Evolutionary conservation across 2,888 invertebrate genomes (phyloP).

Genomic region (Chromoteleia sp.): DNA sequence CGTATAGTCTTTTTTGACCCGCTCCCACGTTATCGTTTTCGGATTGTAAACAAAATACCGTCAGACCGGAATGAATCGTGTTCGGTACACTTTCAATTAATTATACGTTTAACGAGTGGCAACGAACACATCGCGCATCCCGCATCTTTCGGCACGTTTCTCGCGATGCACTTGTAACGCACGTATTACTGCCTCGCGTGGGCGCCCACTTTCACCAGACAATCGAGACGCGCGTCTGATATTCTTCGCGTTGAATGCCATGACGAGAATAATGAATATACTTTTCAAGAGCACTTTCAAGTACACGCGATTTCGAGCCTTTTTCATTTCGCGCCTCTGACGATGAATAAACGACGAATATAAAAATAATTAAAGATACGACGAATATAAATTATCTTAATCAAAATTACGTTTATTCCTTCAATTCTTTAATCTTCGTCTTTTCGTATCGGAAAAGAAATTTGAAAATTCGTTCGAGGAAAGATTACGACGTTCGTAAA

Average conservation of each 20-base stretch:
- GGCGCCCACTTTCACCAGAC: constrained; percentile 76
- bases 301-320: constrained; percentile 53
- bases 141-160: constrained; percentile 57
- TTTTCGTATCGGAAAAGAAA: no score
- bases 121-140: constrained; percentile 22
- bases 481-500: no score
- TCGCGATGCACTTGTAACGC: constrained; percentile 71
- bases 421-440: no score
- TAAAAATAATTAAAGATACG: no score
- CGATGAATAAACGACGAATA: constrained; percentile 21
- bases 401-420: no score
- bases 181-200: constrained; percentile 67
- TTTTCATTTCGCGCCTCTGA: not conserved
- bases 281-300: constrained; percentile 69
- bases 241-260: constrained; percentile 63
- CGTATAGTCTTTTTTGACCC: not conserved
- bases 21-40: constrained; percentile 27
- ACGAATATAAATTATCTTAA: no score
- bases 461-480: no score
- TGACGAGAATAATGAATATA: constrained; percentile 55
- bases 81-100: constrained; percentile 49
- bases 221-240: constrained; percentile 72
- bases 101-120: constrained; percentile 47
- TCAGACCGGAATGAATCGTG: constrained; percentile 29
- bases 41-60: constrained; percentile 39